A percentile compares a stretch with the other conserved stretches of the same genome.
These are phyloP conservation scores for Odontocolon sp. DNA, from an alignment of 2,888 invertebrate genomes.

Conservation along the genomic window DNA sequence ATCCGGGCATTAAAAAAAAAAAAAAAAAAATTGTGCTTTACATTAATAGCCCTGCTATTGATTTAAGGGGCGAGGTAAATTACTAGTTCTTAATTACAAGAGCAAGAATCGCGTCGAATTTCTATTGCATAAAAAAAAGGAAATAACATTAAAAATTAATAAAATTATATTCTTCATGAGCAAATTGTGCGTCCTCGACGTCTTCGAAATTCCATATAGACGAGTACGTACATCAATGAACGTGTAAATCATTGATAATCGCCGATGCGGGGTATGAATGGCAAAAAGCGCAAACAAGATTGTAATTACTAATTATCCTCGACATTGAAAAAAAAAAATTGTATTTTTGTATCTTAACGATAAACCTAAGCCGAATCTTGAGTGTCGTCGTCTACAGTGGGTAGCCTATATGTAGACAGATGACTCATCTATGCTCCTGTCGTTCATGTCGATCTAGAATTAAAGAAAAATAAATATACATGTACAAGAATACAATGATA, in stretches of 20 bases:
- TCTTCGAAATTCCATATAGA: slow-evolving; percentile 19
- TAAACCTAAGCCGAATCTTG: slow-evolving; percentile 17
- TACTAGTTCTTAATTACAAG: background rate
- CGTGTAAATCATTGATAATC: slow-evolving; percentile 32
- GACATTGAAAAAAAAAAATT: slow-evolving; percentile 46
- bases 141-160: background rate
- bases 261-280: background rate
- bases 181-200: background rate
- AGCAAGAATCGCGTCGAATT: background rate
- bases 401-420: background rate
- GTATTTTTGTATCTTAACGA: slow-evolving; percentile 51
- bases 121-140: background rate
- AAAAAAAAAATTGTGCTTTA: slow-evolving; percentile 6
- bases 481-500: slow-evolving; percentile 49
- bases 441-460: slow-evolving; percentile 22
- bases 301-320: slow-evolving; percentile 30
- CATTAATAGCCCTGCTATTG: background rate
- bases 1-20: slow-evolving; percentile 31
- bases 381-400: background rate
- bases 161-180: background rate
- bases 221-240: background rate
- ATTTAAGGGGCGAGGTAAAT: background rate
- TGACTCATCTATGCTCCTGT: slow-evolving; percentile 6
- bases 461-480: background rate
- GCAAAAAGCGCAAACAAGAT: slow-evolving; percentile 16